phyloP scores from a whole-genome alignment of 2,113 vertebrate genomes.

The Rhea americana region DNA sequence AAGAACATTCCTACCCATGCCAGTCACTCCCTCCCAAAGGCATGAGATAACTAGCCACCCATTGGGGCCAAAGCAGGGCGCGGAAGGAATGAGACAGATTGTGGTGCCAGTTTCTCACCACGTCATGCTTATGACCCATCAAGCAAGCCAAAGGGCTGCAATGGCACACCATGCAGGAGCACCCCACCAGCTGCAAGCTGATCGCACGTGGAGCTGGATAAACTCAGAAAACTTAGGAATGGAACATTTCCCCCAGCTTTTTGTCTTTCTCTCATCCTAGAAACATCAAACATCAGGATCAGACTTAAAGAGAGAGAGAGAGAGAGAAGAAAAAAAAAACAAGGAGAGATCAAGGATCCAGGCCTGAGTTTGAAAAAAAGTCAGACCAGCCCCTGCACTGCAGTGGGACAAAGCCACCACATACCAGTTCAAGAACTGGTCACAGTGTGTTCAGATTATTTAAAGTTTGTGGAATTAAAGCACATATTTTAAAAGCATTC shows the following conservation, averaged over 20 bases:
- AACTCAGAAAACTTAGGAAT: fast-evolving
- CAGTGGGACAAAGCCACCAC: neutral
- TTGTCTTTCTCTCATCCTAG: neutral
- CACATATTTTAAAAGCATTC: fast-evolving
- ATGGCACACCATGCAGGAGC: fast-evolving
- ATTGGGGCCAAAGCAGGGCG: conserved; percentile 9
- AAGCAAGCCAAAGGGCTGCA: neutral
- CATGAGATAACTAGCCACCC: conserved; percentile 68
- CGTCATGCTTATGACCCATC: neutral
- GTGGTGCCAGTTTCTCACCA: fast-evolving
- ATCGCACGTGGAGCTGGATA: neutral
- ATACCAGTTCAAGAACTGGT: fast-evolving
- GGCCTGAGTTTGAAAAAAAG: neutral
- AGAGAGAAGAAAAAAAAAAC: neutral
- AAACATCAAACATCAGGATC: neutral
- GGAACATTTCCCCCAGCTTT: neutral
- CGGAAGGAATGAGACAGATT: fast-evolving
- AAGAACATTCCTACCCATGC: conserved; percentile 71
- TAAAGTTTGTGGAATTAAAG: neutral
- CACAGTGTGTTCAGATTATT: neutral
- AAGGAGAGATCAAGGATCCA: neutral
- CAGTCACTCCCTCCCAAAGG: conserved; percentile 72
- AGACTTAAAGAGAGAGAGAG: neutral
- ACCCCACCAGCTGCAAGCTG: fast-evolving
- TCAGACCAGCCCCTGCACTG: neutral